These are phyloP conservation scores for Hermodice carunculata DNA, from an alignment of 2,888 invertebrate genomes.

Conservation along the genomic window DNA sequence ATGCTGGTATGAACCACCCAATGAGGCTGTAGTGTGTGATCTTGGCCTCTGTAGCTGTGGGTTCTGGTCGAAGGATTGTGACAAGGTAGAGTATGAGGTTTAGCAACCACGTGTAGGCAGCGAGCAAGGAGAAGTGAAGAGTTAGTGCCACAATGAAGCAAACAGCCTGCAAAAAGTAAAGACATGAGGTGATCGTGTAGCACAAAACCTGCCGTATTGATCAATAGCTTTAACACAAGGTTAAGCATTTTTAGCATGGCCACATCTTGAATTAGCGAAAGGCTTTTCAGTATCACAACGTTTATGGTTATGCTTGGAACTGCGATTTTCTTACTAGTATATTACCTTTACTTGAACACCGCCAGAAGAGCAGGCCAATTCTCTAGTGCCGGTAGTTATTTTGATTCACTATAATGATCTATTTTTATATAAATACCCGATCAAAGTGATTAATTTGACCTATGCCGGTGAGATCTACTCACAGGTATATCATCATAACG, in stretches of 20 bases:
- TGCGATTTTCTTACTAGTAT: no score
- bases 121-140: constrained; percentile 44
- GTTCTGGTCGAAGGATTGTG: constrained; percentile 34
- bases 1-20: constrained; percentile 44
- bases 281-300: no score
- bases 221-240: not conserved
- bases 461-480: no score
- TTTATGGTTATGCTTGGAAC: no score
- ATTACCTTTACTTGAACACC: no score
- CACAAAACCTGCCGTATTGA: not conserved
- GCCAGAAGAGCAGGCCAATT: not conserved
- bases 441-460: no score
- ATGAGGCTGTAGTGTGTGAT: constrained; percentile 1
- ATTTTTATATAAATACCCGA: no score
- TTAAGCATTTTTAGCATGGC: no score
- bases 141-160: constrained; percentile 43
- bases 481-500: constrained; percentile 22
- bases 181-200: not conserved
- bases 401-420: not conserved
- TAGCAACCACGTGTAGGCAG: constrained; percentile 45
- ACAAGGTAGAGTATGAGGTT: constrained; percentile 45
- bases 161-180: constrained; percentile 30
- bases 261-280: no score
- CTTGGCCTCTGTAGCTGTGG: not conserved
- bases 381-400: not conserved